These are phyloP conservation scores for Sitodiplosis mosellana DNA, from an alignment of 1,140 invertebrate species.

Conservation along the genomic window DNA sequence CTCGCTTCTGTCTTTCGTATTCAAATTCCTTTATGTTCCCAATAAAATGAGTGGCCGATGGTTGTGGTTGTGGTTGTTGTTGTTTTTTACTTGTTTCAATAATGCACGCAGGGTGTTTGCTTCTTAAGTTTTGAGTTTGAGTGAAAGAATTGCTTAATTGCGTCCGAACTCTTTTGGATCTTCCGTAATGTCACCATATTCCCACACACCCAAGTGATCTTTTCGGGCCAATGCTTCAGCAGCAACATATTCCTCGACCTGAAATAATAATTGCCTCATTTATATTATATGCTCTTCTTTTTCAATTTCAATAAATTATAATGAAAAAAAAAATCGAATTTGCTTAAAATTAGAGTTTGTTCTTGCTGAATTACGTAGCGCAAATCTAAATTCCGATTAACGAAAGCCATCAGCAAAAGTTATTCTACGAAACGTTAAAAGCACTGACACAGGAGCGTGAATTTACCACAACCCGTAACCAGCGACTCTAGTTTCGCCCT, in stretches of 20 bases:
- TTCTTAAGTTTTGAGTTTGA: not conserved
- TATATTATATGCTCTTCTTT: not conserved
- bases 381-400: not conserved
- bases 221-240: slow-evolving; percentile 74
- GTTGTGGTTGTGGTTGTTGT: too few species aligned
- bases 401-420: not conserved
- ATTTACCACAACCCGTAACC: not conserved
- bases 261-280: slow-evolving; percentile 9
- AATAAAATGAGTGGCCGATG: too few species aligned
- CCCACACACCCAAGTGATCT: slow-evolving; percentile 76
- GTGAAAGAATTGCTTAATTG: not conserved
- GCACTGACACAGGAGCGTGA: not conserved
- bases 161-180: slow-evolving; percentile 73
- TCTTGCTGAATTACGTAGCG: not conserved
- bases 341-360: too few species aligned
- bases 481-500: not conserved
- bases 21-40: too few species aligned
- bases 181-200: slow-evolving; percentile 91
- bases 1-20: too few species aligned
- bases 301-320: too few species aligned
- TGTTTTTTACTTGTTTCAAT: too few species aligned
- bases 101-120: too few species aligned
- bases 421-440: slow-evolving; percentile 1
- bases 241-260: slow-evolving; percentile 60
- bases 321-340: too few species aligned